phyloP scores from a whole-genome alignment of 2,888 invertebrate species.

The Seira sanloemensis region DNA sequence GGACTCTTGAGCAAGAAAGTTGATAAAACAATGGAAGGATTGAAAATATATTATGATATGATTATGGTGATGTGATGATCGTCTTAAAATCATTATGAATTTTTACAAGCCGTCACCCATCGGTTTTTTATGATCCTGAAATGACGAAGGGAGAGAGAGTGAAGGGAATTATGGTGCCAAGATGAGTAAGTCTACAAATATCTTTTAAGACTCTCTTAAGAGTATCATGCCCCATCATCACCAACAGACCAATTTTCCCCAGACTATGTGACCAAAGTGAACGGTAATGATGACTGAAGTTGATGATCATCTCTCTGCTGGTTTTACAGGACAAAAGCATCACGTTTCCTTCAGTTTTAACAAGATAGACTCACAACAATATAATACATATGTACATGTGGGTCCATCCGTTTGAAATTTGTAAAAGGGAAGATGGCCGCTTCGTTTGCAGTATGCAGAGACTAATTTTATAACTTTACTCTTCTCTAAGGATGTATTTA shows the following conservation, averaged over 20 bases:
- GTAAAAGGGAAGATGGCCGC: background rate
- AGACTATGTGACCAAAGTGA: constrained; percentile 13
- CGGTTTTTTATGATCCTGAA: constrained; percentile 25
- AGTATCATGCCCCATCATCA: background rate
- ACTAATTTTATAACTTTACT: background rate
- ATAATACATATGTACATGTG: constrained; percentile 37
- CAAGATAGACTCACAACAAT: constrained; percentile 27
- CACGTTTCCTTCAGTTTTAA: constrained; percentile 58
- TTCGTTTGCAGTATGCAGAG: background rate
- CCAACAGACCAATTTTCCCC: background rate
- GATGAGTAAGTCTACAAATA: background rate
- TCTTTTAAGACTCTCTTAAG: background rate
- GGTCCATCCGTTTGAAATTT: background rate
- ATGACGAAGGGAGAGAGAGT: constrained; percentile 43
- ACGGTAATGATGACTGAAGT: constrained; percentile 12
- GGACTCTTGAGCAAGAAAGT: background rate
- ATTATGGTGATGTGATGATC: background rate
- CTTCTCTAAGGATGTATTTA: background rate
- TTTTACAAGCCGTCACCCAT: constrained; percentile 45
- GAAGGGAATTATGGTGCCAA: constrained; percentile 27
- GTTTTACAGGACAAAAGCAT: constrained; percentile 55
- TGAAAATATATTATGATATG: background rate
- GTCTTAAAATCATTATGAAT: constrained; percentile 15
- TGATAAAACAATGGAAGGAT: background rate
- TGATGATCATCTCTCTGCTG: constrained; percentile 19